Evolutionary conservation across 30 jellyfish, hydroid and myxozoan genomes (phyloP).

Genomic region (Chironex yamaguchii): DNA sequence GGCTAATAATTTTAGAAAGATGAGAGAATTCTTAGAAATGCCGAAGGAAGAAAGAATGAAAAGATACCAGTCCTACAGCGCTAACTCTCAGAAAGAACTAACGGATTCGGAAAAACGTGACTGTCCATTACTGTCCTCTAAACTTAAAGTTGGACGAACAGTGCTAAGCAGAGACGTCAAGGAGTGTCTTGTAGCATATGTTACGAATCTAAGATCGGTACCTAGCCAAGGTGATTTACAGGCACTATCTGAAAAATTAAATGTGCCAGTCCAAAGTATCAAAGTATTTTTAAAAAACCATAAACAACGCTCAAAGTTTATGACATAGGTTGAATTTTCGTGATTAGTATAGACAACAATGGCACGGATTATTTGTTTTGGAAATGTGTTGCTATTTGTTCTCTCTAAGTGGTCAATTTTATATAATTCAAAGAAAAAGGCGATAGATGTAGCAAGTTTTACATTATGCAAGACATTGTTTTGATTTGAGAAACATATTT

Average conservation of each 20-base stretch:
- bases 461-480: too few relatives aligned
- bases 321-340: too few relatives aligned
- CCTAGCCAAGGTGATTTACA: slow-evolving; percentile 45
- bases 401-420: too few relatives aligned
- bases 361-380: too few relatives aligned
- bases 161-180: slow-evolving; percentile 49
- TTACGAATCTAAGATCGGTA: slow-evolving; percentile 24
- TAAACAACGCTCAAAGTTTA: slow-evolving; percentile 75
- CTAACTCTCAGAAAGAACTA: background rate
- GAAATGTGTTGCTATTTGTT: too few relatives aligned
- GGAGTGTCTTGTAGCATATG: slow-evolving; percentile 33
- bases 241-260: slow-evolving; percentile 43
- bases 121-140: background rate
- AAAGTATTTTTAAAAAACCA: slow-evolving; percentile 78
- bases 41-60: slow-evolving; percentile 57
- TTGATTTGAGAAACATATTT: too few relatives aligned
- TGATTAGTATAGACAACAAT: too few relatives aligned
- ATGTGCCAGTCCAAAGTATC: slow-evolving; percentile 46
- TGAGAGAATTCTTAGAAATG: slow-evolving; percentile 66
- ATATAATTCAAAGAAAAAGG: too few relatives aligned
- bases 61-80: slow-evolving; percentile 33
- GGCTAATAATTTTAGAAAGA: slow-evolving; percentile 60
- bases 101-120: background rate
- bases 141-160: slow-evolving; percentile 64
- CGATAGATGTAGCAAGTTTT: too few relatives aligned